phyloP scores from a whole-genome alignment of 2,797 vertebrate species.

The Hippoglossus hippoglossus region DNA sequence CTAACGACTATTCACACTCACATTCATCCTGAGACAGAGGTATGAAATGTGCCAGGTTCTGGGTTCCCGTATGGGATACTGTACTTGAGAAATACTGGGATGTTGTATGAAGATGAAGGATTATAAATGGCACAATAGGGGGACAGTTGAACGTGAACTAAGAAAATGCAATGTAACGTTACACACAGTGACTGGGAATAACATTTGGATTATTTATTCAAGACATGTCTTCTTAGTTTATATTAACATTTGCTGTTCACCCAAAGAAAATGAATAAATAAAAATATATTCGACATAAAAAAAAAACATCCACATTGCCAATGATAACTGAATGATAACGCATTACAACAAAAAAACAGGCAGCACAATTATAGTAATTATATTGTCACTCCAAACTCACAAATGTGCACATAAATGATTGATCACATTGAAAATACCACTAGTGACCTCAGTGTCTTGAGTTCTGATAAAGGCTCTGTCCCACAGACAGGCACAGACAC shows the following conservation, averaged over 20 bases:
- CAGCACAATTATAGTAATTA: not conserved
- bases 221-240: too few species aligned
- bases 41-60: conserved; percentile 7
- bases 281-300: not conserved
- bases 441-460: conserved; percentile 1
- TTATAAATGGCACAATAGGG: not conserved
- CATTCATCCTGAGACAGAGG: not conserved
- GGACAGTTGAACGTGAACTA: not conserved
- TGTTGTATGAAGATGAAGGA: conserved; percentile 3
- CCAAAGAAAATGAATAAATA: too few species aligned
- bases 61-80: conserved; percentile 2
- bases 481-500: conserved; percentile 31
- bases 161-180: not conserved
- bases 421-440: not conserved
- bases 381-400: not conserved
- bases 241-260: too few species aligned
- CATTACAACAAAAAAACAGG: conserved; percentile 4
- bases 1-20: too few species aligned
- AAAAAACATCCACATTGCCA: not conserved
- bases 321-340: not conserved
- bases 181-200: not conserved
- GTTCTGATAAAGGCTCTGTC: conserved; percentile 20
- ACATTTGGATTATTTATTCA: not conserved
- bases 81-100: not conserved
- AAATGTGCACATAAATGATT: not conserved